phyloP scores from a whole-genome alignment of 2,113 vertebrate genomes.

The Amblyopsis rosae region DNA sequence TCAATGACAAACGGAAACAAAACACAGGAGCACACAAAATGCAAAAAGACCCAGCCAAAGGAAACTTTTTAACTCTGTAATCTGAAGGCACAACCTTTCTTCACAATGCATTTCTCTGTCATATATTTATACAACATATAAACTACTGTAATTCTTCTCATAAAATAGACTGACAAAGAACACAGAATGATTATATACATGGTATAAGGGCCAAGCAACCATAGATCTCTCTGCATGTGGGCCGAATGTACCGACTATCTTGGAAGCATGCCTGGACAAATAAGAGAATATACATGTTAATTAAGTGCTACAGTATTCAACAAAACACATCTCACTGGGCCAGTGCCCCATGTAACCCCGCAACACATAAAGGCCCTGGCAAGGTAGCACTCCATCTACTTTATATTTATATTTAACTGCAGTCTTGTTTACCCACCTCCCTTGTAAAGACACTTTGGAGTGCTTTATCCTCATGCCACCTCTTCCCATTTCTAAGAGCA shows the following conservation, averaged over 20 bases:
- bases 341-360: slow-evolving; percentile 5
- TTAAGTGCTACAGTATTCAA: slow-evolving; percentile 52
- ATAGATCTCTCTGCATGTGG: slow-evolving; percentile 61
- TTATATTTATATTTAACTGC: slow-evolving; percentile 6
- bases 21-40: slow-evolving; percentile 26
- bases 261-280: slow-evolving; percentile 69
- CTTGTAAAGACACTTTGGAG: background rate
- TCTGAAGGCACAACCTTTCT: slow-evolving; percentile 16
- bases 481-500: background rate
- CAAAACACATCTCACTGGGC: slow-evolving; percentile 54
- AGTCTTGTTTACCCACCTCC: background rate
- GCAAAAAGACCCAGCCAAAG: slow-evolving; percentile 8
- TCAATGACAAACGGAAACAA: slow-evolving; percentile 37
- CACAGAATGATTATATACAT: slow-evolving; percentile 21
- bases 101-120: background rate
- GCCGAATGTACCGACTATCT: slow-evolving; percentile 59
- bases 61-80: slow-evolving; percentile 6
- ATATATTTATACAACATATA: slow-evolving; percentile 16
- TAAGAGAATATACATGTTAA: slow-evolving; percentile 48
- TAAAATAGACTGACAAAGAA: background rate
- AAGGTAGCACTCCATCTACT: slow-evolving; percentile 14
- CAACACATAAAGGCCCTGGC: slow-evolving; percentile 48
- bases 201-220: slow-evolving; percentile 43
- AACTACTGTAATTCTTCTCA: slow-evolving; percentile 9
- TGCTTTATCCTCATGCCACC: background rate